A percentile compares a stretch with the other conserved stretches of the same genome.
Conservation (phyloP, 2,113 vertebrate species). For the Phylloscopus trochilus region DNA sequence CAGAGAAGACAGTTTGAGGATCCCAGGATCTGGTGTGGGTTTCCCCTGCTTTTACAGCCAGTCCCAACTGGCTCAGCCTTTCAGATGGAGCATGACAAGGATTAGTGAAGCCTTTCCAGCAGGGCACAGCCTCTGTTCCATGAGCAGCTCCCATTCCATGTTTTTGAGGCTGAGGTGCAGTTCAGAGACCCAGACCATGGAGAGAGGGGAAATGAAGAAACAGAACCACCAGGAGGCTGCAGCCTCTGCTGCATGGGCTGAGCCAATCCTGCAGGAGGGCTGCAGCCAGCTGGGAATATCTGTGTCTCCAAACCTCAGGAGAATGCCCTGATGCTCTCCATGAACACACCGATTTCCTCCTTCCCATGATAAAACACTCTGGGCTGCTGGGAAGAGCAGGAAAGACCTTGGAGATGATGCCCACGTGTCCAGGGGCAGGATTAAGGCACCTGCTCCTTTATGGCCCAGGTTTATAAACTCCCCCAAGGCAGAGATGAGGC, state of each 20-base stretch:
- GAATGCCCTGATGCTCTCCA: neutral
- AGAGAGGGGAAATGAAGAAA: neutral
- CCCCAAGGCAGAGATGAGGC: neutral
- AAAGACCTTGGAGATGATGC: neutral
- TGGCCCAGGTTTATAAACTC: neutral
- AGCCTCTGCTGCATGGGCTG: neutral
- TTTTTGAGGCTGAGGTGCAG: neutral
- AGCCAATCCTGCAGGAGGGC: neutral
- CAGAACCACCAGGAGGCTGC: neutral
- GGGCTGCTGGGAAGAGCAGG: neutral
- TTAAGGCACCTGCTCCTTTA: neutral
- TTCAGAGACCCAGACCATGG: neutral
- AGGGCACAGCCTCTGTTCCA: neutral
- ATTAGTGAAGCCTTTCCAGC: neutral
- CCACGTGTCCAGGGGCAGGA: accelerated
- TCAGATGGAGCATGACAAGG: neutral
- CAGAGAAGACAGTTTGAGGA: neutral
- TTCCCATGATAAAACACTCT: neutral
- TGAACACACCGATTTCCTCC: neutral
- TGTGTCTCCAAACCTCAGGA: neutral
- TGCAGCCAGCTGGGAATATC: neutral
- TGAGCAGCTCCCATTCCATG: neutral
- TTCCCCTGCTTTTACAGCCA: neutral
- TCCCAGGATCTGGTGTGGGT: neutral
- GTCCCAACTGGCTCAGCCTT: neutral